Percentiles rank a stretch among this genome's conserved stretches.
These are phyloP conservation scores for Drosophila rhopaloa DNA, from an alignment of 1,140 invertebrate species.

Conservation along the genomic window DNA sequence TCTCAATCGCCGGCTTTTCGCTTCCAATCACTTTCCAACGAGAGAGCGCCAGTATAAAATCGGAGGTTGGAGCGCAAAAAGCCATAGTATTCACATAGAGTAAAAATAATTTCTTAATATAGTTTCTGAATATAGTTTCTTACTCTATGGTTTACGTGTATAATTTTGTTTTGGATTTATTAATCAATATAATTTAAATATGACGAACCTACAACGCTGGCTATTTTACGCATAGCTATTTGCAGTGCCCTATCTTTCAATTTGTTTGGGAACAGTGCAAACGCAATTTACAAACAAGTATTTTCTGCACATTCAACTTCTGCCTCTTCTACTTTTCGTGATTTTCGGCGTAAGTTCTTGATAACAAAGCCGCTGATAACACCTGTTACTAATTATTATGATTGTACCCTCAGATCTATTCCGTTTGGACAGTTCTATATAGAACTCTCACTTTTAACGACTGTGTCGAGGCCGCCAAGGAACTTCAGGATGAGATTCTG, in stretches of 20 bases:
- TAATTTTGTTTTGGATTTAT: constrained; percentile 2
- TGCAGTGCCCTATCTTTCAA: constrained; percentile 88
- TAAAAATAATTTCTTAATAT: too few relatives aligned
- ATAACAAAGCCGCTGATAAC: background rate
- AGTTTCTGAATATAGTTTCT: too few relatives aligned
- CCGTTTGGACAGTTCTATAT: too few relatives aligned
- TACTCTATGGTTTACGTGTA: constrained; percentile 9
- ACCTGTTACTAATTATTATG: background rate
- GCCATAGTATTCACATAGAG: constrained; percentile 71
- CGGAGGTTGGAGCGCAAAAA: constrained; percentile 12
- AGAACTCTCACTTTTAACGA: too few relatives aligned
- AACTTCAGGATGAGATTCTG: too few relatives aligned
- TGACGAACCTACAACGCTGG: constrained; percentile 94
- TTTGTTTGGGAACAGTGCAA: constrained; percentile 87
- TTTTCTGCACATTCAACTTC: constrained; percentile 87
- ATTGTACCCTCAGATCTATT: too few relatives aligned
- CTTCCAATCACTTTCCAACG: constrained; percentile 4
- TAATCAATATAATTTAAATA: constrained; percentile 23
- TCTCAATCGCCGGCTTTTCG: constrained; percentile 49
- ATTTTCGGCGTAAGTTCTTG: constrained; percentile 88
- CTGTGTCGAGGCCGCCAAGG: too few relatives aligned
- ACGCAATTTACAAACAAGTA: constrained; percentile 86
- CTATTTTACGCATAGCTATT: constrained; percentile 87
- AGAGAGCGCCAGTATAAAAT: constrained; percentile 54
- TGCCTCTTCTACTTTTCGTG: constrained; percentile 88